phyloP scores from a whole-genome alignment of 2,113 vertebrate species.

The Siniperca chuatsi region DNA sequence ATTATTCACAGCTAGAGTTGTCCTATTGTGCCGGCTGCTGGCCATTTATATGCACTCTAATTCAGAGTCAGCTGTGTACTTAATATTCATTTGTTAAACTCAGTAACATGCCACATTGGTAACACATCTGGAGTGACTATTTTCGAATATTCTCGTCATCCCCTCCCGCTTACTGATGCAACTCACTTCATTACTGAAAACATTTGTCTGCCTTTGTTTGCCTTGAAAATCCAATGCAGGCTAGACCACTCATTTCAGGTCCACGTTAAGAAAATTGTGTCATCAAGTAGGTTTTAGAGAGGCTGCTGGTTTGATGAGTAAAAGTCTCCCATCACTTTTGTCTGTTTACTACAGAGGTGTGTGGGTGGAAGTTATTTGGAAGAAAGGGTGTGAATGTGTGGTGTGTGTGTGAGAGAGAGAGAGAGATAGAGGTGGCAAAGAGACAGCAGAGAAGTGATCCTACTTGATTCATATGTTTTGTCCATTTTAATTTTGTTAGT shows the following conservation, averaged over 20 bases:
- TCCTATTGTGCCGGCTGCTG: slow-evolving; percentile 38
- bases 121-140: neutral
- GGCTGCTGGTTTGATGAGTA: neutral
- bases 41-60: neutral
- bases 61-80: neutral
- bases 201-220: neutral
- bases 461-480: neutral
- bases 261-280: neutral
- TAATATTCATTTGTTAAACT: neutral
- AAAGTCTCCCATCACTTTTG: slow-evolving; percentile 8
- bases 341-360: slow-evolving; percentile 3
- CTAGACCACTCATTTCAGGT: neutral
- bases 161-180: neutral
- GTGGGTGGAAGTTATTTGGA: neutral
- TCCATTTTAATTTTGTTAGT: neutral
- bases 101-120: neutral
- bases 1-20: slow-evolving; percentile 9
- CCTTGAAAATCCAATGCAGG: neutral
- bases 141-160: neutral
- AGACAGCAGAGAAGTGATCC: neutral
- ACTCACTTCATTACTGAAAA: neutral
- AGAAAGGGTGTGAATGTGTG: neutral
- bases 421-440: neutral
- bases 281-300: neutral
- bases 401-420: neutral